A percentile compares a stretch with the other conserved stretches of the same genome.
Evolutionary conservation across 1,140 invertebrate genomes (phyloP).

Genomic region (Caenorhabditis tropicalis): DNA sequence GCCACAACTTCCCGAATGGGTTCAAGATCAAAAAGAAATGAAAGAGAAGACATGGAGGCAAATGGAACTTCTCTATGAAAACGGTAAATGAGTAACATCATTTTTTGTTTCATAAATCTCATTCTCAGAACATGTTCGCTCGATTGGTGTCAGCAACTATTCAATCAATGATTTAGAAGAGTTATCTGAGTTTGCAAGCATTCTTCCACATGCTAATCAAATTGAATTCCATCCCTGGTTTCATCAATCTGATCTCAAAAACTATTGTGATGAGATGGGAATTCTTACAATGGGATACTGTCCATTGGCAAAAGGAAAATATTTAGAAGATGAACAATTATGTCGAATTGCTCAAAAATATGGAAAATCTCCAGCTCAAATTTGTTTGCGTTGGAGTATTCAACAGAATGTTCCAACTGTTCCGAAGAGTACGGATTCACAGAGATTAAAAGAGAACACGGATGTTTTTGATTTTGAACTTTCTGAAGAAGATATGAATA

Average conservation of each 20-base stretch:
- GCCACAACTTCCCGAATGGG: constrained; percentile 71
- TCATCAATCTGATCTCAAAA: constrained; percentile 69
- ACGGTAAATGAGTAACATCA: constrained; percentile 56
- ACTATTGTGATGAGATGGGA: constrained; percentile 68
- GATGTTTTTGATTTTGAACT: constrained; percentile 42
- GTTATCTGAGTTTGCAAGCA: constrained; percentile 68
- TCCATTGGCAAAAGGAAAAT: constrained; percentile 73
- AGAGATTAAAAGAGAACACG: constrained; percentile 71
- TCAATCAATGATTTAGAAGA: constrained; percentile 71
- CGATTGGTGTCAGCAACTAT: constrained; percentile 74
- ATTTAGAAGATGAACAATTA: constrained; percentile 67
- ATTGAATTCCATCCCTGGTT: constrained; percentile 74
- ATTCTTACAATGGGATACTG: constrained; percentile 72
- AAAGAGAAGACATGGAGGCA: constrained; percentile 73
- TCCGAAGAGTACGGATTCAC: constrained; percentile 73
- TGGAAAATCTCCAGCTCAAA: constrained; percentile 67
- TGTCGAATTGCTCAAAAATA: constrained; percentile 63
- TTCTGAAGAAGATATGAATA: constrained; percentile 27
- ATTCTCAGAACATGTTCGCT: constrained; percentile 60
- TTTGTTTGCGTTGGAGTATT: constrained; percentile 73
- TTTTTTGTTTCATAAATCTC: not conserved
- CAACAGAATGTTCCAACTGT: constrained; percentile 72
- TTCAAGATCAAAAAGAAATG: constrained; percentile 62
- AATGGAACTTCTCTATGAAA: constrained; percentile 72
- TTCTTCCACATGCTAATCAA: constrained; percentile 73